Conservation (phyloP, 2,797 vertebrate genomes). For the Neosilurus mollespiculum region DNA sequence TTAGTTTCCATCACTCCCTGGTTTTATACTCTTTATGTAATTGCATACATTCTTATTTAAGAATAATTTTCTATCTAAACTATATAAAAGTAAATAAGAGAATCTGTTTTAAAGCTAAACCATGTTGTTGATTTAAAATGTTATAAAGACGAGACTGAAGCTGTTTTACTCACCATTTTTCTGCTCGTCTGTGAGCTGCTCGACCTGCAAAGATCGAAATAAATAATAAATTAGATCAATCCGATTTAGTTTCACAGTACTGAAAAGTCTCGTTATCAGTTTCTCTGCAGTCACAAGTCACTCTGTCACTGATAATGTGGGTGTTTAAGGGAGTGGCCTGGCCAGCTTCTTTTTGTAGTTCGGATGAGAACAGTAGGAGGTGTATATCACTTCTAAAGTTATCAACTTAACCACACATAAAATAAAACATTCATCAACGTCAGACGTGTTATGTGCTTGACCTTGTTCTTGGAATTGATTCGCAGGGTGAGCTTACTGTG, state of each 20-base stretch:
- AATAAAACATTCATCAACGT: background rate
- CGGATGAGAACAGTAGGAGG: background rate
- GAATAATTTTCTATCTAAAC: background rate
- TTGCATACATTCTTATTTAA: background rate
- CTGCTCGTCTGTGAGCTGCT: constrained; percentile 81
- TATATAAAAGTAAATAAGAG: background rate
- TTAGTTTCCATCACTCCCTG: background rate
- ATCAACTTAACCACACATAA: background rate
- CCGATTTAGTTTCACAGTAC: background rate
- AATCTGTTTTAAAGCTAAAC: background rate
- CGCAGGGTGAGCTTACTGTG: background rate
- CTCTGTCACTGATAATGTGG: background rate
- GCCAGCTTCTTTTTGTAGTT: background rate
- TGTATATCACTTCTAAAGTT: background rate
- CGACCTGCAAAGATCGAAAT: constrained; percentile 64
- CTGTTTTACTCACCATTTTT: constrained; percentile 73
- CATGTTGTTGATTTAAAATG: background rate
- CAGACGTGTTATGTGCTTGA: background rate
- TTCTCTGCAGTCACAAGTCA: background rate
- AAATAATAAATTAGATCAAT: background rate
- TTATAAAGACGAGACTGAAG: background rate
- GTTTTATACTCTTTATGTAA: background rate
- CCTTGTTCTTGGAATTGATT: background rate
- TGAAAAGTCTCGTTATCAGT: background rate
- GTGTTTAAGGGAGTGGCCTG: background rate